A percentile compares a stretch with the other conserved stretches of the same genome.
Evolutionary conservation across 2,888 invertebrate species (phyloP).

Genomic region (Pristionchus arcanus): DNA sequence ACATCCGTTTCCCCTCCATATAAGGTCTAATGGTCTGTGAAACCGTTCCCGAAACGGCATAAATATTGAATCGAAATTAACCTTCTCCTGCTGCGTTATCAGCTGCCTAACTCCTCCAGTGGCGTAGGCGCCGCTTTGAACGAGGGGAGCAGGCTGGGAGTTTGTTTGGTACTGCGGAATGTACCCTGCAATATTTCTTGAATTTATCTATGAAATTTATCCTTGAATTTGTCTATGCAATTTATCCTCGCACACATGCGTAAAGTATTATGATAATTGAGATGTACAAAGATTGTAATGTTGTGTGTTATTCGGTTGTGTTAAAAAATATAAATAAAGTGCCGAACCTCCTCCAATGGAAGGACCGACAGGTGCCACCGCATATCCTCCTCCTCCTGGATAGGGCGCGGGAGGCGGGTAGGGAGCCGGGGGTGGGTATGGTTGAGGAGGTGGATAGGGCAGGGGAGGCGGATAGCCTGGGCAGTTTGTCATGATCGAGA

Average conservation of each 20-base stretch:
- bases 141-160: background rate
- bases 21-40: no score
- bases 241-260: background rate
- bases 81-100: background rate
- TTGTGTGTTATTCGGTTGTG: background rate
- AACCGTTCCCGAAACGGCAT: no score
- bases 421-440: background rate
- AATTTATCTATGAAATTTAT: background rate
- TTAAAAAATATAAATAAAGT: background rate
- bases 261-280: no score
- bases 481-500: background rate
- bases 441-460: slow-evolving; percentile 5
- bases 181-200: background rate
- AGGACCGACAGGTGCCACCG: background rate
- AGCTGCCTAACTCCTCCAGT: background rate
- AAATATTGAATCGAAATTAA: no score
- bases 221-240: no score
- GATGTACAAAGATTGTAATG: no score
- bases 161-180: background rate
- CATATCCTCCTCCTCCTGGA: slow-evolving; percentile 31
- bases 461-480: background rate
- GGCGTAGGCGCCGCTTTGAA: background rate
- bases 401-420: background rate
- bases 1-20: no score
- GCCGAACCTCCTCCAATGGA: slow-evolving; percentile 25